A percentile compares a stretch with the other conserved stretches of the same genome.
Evolutionary conservation across 1,140 invertebrate genomes (phyloP).

Genomic region (Sycophaga agraensis): DNA sequence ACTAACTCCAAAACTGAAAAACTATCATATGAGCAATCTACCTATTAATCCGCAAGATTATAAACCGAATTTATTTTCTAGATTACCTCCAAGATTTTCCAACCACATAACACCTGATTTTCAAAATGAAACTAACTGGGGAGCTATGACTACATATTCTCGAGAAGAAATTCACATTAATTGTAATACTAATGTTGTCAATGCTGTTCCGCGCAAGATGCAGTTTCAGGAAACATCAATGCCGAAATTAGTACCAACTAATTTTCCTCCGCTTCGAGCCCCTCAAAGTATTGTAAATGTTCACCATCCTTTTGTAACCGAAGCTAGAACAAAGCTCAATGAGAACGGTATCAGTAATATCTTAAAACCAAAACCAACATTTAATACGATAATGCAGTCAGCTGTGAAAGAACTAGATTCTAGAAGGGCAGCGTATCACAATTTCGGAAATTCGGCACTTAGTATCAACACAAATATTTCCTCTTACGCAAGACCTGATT

Average conservation of each 20-base stretch:
- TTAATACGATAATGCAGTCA: slow-evolving; percentile 27
- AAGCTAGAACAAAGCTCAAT: slow-evolving; percentile 37
- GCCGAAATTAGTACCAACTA: slow-evolving; percentile 38
- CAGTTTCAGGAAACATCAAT: slow-evolving; percentile 36
- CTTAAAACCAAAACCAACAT: slow-evolving; percentile 32
- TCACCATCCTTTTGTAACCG: slow-evolving; percentile 42
- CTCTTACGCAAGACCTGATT: slow-evolving; percentile 39
- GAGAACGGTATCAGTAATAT: slow-evolving; percentile 19
- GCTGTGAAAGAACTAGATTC: slow-evolving; percentile 36
- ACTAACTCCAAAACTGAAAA: slow-evolving; percentile 34
- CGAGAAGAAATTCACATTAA: slow-evolving; percentile 14
- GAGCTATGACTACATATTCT: neutral
- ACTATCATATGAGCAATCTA: slow-evolving; percentile 29
- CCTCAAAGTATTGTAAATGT: slow-evolving; percentile 47
- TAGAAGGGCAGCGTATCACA: slow-evolving; percentile 34
- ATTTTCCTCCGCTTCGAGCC: slow-evolving; percentile 44
- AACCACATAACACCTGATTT: slow-evolving; percentile 11
- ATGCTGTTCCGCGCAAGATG: slow-evolving; percentile 33
- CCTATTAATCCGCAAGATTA: slow-evolving; percentile 34
- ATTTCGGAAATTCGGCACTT: slow-evolving; percentile 34
- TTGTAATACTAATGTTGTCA: slow-evolving; percentile 25
- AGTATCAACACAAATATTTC: slow-evolving; percentile 39
- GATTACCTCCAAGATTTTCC: neutral
- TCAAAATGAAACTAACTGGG: slow-evolving; percentile 8
- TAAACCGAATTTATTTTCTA: slow-evolving; percentile 29